Evolutionary conservation across 1,140 invertebrate species (phyloP), one percentile per base, ranked within the genome.

Genomic region (honey bee (Apis mellifera)): DNA sequence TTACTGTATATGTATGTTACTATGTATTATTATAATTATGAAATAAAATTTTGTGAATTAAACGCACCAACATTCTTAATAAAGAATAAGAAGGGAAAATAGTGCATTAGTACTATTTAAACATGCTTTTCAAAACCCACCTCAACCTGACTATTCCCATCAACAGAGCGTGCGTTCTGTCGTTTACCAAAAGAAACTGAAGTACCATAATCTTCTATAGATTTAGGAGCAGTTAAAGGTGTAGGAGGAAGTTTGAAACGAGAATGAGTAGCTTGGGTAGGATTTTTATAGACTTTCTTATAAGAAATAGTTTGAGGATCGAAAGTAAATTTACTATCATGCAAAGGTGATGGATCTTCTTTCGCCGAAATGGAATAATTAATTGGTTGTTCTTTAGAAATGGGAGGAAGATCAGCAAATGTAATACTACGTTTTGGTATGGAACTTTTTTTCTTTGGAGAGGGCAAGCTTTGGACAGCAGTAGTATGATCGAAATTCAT

Each of bases 131-230:
- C 70, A 89, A 73, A 86, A 94, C 93, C 92, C 93, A 94, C 93
- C 93, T 94, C 93, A 90, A 92, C 90, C 92, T 84, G 82, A 86
- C 79, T 79, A 87, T 86, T 91, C 89, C 89, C 91, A 85, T 85
- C 89, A 88, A 93, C 93, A 94, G 93, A 93, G 62, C 93, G 93
- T 94, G 93, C 93, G 92, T 93, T 93, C 93, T 94, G 93, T 92
- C 89, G 89, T 78, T 90, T 90, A 86, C 77, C 91, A 92, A 89
- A 87, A 78, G 89, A 89, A 90, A 87, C 83, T 78, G 84, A 82
- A 64, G 90, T 90, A 84, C 80, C 86, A 83, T 89, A 77, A 86
- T 90, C 83, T 83, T 84, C 86, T 74, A 82, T 71, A 78, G 69
- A 90, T 76, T 89, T 89, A 19, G 93, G 90, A 88, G 85, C 86